Percentiles rank a stretch among this genome's conserved stretches.
phyloP scores from a whole-genome alignment of 2,113 vertebrate species.

The Saimiri boliviensis region DNA sequence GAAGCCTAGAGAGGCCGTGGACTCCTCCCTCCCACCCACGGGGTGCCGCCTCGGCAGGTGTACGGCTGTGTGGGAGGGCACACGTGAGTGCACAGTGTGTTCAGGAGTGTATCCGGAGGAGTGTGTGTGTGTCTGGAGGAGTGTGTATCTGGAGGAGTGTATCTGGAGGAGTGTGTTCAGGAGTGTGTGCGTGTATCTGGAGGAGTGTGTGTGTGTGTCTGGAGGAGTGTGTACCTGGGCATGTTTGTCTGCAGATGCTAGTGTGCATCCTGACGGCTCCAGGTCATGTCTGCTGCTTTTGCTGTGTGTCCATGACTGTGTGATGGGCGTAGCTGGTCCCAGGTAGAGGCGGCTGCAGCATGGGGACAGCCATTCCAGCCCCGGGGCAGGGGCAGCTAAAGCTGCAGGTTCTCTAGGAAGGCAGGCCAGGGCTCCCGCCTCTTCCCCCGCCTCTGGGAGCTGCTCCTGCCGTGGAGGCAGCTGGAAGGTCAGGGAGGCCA shows the following conservation, averaged over 20 bases:
- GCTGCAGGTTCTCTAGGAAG: not conserved
- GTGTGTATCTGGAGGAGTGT: no score
- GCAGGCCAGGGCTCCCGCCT: not conserved
- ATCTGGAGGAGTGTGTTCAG: not conserved
- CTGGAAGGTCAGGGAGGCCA: not conserved
- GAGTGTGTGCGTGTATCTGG: not conserved
- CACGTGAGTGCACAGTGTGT: not conserved
- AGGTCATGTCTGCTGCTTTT: not conserved
- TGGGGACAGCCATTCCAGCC: not conserved
- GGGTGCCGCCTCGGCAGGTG: not conserved
- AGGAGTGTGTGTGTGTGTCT: not conserved
- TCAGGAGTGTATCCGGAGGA: not conserved
- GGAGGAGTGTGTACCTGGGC: not conserved
- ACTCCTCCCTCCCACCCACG: not conserved
- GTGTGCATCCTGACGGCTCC: not conserved
- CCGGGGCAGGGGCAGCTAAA: not conserved
- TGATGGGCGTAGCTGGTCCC: not conserved
- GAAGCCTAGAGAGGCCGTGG: not conserved
- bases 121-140: no score
- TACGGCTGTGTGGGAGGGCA: not conserved
- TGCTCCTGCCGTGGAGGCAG: not conserved
- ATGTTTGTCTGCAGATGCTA: not conserved
- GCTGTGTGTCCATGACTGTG: not conserved
- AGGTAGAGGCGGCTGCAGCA: not conserved
- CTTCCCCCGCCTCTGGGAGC: not conserved